These are phyloP conservation scores for Cryptoblepharus egeriae DNA, from an alignment of 2,797 vertebrate genomes.

Conservation along the genomic window DNA sequence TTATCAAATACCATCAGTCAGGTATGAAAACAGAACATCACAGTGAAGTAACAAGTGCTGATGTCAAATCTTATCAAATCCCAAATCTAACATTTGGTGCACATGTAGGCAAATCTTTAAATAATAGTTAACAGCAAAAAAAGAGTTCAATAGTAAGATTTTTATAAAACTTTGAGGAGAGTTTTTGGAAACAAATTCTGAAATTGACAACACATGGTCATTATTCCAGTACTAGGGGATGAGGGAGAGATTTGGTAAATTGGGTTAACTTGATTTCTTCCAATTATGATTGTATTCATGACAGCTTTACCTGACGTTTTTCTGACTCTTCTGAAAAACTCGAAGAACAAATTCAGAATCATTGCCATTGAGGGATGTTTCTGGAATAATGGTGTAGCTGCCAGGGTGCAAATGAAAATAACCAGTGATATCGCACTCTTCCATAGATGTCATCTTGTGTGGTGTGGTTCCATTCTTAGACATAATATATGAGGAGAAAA, in stretches of 20 bases:
- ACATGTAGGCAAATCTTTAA: background rate
- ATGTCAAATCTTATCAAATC: background rate
- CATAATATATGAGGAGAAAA: conserved; percentile 9
- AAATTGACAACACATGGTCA: too few species aligned
- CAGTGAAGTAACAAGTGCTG: background rate
- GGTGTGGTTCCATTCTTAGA: background rate
- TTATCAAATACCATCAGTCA: background rate
- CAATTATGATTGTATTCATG: background rate
- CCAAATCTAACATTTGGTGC: background rate
- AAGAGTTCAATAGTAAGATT: background rate
- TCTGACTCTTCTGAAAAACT: conserved; percentile 71
- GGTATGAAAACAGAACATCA: background rate
- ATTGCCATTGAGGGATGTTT: conserved; percentile 13
- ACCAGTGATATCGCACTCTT: conserved; percentile 60
- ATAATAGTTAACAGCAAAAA: background rate
- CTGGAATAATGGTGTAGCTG: conserved; percentile 61
- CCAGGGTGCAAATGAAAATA: conserved; percentile 66
- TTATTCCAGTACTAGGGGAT: too few species aligned
- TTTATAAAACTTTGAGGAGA: background rate
- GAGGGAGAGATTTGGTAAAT: background rate
- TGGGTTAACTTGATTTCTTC: background rate
- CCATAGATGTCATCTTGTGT: rapidly evolving
- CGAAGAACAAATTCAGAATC: conserved; percentile 70
- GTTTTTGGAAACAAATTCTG: background rate
- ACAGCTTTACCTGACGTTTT: conserved; percentile 62